Conservation (phyloP, 1,140 invertebrate genomes). For the Drosophila nannoptera region DNA sequence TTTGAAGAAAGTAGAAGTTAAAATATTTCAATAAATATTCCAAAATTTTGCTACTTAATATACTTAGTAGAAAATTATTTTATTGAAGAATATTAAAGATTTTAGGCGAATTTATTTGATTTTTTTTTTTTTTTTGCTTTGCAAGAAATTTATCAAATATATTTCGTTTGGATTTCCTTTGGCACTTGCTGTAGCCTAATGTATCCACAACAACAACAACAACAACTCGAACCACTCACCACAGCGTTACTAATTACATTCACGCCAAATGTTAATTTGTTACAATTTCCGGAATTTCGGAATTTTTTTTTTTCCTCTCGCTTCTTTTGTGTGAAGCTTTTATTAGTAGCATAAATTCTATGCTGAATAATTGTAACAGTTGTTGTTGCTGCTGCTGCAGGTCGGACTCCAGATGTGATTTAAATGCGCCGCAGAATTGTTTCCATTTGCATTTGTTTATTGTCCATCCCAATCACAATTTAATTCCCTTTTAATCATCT, state of each 20-base stretch:
- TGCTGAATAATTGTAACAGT: background rate
- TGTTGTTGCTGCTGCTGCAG: constrained; percentile 23
- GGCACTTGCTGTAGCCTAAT: background rate
- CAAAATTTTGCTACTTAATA: too few relatives aligned
- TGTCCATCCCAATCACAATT: background rate
- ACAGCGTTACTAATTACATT: constrained; percentile 74
- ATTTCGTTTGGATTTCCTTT: too few relatives aligned
- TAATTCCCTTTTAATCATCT: background rate
- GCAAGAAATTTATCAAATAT: too few relatives aligned
- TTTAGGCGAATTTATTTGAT: too few relatives aligned
- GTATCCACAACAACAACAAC: constrained; percentile 1
- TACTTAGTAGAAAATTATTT: too few relatives aligned
- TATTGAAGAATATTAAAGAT: too few relatives aligned
- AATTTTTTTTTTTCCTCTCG: constrained; percentile 9
- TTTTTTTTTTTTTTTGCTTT: background rate
- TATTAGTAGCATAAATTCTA: constrained; percentile 71
- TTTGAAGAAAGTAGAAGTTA: too few relatives aligned
- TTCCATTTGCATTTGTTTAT: constrained; percentile 52
- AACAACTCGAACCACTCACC: constrained; percentile 25
- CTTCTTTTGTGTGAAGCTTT: constrained; percentile 50
- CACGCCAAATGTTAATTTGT: constrained; percentile 73
- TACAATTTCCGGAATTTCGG: constrained; percentile 76
- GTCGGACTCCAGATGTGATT: constrained; percentile 34
- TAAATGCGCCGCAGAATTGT: constrained; percentile 62
- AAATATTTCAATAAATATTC: too few relatives aligned